Evolutionary conservation across 2,797 vertebrate genomes (phyloP), one percentile per base, ranked within the genome.

Genomic region (Falco biarmicus): DNA sequence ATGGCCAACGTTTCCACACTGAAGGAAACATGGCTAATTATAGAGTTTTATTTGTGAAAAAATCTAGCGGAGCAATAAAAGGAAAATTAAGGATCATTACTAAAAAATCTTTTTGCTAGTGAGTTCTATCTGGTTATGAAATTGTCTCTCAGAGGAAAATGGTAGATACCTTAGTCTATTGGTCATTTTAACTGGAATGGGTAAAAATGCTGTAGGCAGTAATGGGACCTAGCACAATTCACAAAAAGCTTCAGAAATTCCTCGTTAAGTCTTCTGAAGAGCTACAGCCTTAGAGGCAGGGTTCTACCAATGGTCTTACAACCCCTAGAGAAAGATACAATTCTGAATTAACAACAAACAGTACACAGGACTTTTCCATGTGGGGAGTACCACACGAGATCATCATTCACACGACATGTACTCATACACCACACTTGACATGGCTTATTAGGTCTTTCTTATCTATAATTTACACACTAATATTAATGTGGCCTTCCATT

Each of bases 31-130:
- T 1, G 2, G 82, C 64, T 94, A 97, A 96, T 92, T 93, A 90
- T 22, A 71, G 65, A 73, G 48, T 43, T 92, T 77, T 69, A 88
- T 95, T 95, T 87, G 59, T 78, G 86, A 90, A 90, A 92, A 90
- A 82, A 64, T 95, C 70, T 78, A 77, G 56, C 32, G 34, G 45
- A 89, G 57, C 47, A 87, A 50, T 84, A 91, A 87, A 91, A 93
- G 43, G 54, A 81, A 92, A 95, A 90, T 70, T 47, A 93, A 93
- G 77, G 63, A 50, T 86, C 41, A 77, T 90, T 95, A 96, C 37
- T 9, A 3, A 76, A 89, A 82, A 91, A 51, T 5, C 16, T 89
- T 95, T 70, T 85, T 73, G 56, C 76, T 17, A 64, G 77, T 39
- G 60, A 91, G 50, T 19, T 76, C 64, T 93, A 17, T 45, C 50